Evolutionary conservation across 2,113 vertebrate species (phyloP), one percentile per base, ranked within the genome.

Genomic region (Syngnathus typhle): DNA sequence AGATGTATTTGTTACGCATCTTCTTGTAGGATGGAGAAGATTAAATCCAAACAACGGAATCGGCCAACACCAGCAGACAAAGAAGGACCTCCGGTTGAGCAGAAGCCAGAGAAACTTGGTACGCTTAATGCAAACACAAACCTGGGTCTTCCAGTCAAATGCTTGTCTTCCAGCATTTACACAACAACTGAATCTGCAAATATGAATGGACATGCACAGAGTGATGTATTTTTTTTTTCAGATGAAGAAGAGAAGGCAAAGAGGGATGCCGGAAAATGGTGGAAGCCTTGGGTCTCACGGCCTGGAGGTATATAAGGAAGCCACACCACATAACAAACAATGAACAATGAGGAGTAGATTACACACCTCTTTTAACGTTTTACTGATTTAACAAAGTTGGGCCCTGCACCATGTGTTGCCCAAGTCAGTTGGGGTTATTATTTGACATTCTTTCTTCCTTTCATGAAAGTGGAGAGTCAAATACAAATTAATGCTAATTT

Each of bases 21-120:
- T 79, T 60, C 66, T 74, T 77, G n/a, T 46, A 92, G 91, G 76
- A 92, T 92, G 89, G 91, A 94, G 70, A 85, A 81, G 77, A 93
- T 90, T 67, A 92, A 90, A 86, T 81, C 70, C 2, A 91, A 91
- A 78, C 85, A 90, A 76, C 90, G 86, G 74, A 70, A 78, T 72
- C 71, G 19, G 16, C 80, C 87, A 16, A 68, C 49, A 16, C 36
- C 61, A 60, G 12, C 54, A 49, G 64, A 64, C 6, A 56, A 69
- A 73, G 36, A 68, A 49, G 66, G 6, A 59, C 27, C 60, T 64
- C 36, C 77, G 56, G 64, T 37, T 62, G 75, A 70, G 39, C 51
- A 69, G 67, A 80, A 83, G 18, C 61, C 44, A 64, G 58, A 62
- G 58, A 47, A 60, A 56, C 76, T 71, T 11, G 87, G 88, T 91